phyloP scores from a whole-genome alignment of 2,113 vertebrate species.

The Gopherus flavomarginatus region DNA sequence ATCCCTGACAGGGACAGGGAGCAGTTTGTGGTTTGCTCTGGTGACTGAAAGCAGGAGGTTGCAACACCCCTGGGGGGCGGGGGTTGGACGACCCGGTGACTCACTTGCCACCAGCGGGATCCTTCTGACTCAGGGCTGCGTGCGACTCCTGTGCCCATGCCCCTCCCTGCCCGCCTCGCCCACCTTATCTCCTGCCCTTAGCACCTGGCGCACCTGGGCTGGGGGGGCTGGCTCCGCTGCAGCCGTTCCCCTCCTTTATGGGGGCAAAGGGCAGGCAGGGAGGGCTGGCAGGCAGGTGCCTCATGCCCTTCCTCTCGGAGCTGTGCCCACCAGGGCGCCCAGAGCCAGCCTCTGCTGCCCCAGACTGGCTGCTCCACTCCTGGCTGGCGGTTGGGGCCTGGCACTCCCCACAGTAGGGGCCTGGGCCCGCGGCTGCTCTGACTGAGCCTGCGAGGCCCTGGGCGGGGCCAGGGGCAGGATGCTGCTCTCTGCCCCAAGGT shows the following conservation, averaged over 20 bases:
- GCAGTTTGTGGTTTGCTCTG: not conserved
- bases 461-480: not conserved
- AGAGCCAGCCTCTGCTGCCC: not conserved
- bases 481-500: not conserved
- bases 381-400: not conserved
- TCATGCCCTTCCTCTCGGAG: not conserved
- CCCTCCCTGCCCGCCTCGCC: constrained; percentile 69
- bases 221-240: constrained; percentile 49
- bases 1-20: not conserved
- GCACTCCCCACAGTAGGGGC: not conserved
- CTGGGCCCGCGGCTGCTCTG: rapidly evolving
- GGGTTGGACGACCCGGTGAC: not conserved
- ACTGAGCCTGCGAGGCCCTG: not conserved
- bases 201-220: constrained; percentile 70
- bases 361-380: not conserved
- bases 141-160: constrained; percentile 41
- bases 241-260: constrained; percentile 61
- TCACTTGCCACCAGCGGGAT: constrained; percentile 63
- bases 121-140: constrained; percentile 68
- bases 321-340: not conserved
- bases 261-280: constrained; percentile 64
- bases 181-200: constrained; percentile 72
- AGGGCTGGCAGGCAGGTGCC: constrained; percentile 45
- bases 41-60: not conserved
- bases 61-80: constrained; percentile 62